A percentile compares a stretch with the other conserved stretches of the same genome.
These are phyloP conservation scores for Gadopsis marmoratus DNA, from an alignment of 2,797 vertebrate species.

Conservation along the genomic window DNA sequence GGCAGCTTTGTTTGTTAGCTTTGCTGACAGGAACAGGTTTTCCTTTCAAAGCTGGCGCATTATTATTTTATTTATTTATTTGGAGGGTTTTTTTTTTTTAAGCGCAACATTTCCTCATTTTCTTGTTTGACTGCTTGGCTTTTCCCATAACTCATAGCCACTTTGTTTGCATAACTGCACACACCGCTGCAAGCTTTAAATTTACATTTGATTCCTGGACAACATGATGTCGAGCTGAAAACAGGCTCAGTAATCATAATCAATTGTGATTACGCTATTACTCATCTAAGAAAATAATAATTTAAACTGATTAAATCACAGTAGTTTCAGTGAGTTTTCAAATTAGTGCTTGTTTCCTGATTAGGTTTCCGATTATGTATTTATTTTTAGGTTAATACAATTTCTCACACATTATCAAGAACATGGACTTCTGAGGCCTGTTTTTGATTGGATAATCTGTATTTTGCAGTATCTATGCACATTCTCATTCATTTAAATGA, in stretches of 20 bases:
- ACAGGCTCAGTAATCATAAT: neutral
- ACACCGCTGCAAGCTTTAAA: conserved; percentile 4
- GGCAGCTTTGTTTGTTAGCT: neutral
- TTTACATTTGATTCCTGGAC: conserved; percentile 2
- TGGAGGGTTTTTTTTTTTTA: neutral
- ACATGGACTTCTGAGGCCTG: neutral
- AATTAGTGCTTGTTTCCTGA: neutral
- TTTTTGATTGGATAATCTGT: neutral
- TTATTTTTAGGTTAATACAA: neutral
- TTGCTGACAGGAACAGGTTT: conserved; percentile 43
- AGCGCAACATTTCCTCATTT: conserved; percentile 19
- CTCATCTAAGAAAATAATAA: neutral
- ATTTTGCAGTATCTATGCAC: neutral
- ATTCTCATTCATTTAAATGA: neutral
- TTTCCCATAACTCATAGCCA: neutral
- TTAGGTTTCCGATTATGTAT: neutral
- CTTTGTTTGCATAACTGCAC: conserved; percentile 32
- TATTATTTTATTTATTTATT: neutral
- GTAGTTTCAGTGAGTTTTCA: neutral
- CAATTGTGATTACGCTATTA: neutral
- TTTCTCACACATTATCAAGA: neutral
- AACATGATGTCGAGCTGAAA: neutral
- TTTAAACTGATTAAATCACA: neutral
- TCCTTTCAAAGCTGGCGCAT: neutral
- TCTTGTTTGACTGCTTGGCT: conserved; percentile 38